Conservation (phyloP, 2,797 vertebrate species). For the Ataeniobius toweri region DNA sequence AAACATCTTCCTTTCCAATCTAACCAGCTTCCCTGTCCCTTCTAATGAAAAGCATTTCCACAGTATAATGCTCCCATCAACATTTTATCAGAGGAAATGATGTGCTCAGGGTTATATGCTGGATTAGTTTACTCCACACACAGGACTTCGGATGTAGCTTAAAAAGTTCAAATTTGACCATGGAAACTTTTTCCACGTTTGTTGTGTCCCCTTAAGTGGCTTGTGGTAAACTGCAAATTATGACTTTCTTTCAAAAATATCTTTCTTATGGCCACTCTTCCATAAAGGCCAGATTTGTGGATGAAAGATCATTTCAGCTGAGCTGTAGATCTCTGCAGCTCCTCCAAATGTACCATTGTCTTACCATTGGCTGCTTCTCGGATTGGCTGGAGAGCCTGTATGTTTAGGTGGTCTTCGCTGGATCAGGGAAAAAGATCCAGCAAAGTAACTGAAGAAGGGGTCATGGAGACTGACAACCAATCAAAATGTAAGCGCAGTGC, state of each 20-base stretch:
- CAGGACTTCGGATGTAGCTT: not conserved
- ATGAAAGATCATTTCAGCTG: not conserved
- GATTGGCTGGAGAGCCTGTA: too few species aligned
- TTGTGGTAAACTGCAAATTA: too few species aligned
- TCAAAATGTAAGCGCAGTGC: not conserved
- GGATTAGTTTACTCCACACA: not conserved
- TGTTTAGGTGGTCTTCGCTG: not conserved
- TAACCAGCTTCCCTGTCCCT: not conserved
- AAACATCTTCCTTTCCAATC: too few species aligned
- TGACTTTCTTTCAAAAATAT: not conserved
- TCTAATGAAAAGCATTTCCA: not conserved
- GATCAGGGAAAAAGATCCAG: not conserved
- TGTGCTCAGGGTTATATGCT: not conserved
- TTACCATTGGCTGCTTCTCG: not conserved
- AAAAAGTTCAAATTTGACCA: not conserved
- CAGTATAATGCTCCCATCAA: not conserved
- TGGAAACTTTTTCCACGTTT: not conserved
- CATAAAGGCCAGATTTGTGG: not conserved
- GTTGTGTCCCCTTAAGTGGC: not conserved
- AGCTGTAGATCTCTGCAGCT: too few species aligned
- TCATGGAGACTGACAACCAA: not conserved
- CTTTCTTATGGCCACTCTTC: not conserved
- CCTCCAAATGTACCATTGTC: not conserved
- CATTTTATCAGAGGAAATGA: not conserved
- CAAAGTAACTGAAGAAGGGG: not conserved